Base-by-base conservation (phyloP, 53 echinoderm and acorn worm genomes). In the Hippasteria phrygiana region DNA sequence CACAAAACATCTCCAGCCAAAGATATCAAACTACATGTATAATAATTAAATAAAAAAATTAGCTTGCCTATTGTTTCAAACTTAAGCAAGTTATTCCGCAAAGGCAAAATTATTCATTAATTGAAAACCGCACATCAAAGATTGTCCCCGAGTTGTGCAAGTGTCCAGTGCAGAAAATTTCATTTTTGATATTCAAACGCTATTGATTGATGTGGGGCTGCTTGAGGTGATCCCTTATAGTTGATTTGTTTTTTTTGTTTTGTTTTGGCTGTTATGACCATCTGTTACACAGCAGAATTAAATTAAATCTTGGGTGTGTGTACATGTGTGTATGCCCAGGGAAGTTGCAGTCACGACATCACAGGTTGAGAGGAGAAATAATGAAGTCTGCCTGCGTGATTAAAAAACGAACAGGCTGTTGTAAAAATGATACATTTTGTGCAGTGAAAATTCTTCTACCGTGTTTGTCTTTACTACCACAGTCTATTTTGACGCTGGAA, bases 221-320 rank as follows among this genome's bases (percentile, higher is more conserved):
- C 10, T 75, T 48, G 75, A 75, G 75, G 28, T 48, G 75, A 75
- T 75, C 75, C 75, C 75, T 47, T 6, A 75, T 50, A 75, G 47
- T 75, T 75, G n/a, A 75, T 75, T 75, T 75, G 32, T 7, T 75
- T 31, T 74, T 74, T 33, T 67, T 33, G 69, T 74, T 33, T 67
- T 33, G 69, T 59, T 59, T n/a, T 40, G 29, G 75, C 50, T 33
- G 48, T 32, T 47, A 32, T 14, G 75, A 41, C 75, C 75, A 75
- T 75, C 75, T 75, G 75, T 75, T 75, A 50, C 75, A 75, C 50
- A 41, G 75, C 47, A 48, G 50, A 75, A 75, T 75, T 75, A 38
- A 72, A 72, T 72, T 72, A 75, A 75, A 48, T 75, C 50, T 50
- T 41, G 47, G 16, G 3, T 24, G 43, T 48, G 37, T 33, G 11